phyloP scores from a whole-genome alignment of 1,140 invertebrate genomes.

The Trialeurodes vaporariorum region DNA sequence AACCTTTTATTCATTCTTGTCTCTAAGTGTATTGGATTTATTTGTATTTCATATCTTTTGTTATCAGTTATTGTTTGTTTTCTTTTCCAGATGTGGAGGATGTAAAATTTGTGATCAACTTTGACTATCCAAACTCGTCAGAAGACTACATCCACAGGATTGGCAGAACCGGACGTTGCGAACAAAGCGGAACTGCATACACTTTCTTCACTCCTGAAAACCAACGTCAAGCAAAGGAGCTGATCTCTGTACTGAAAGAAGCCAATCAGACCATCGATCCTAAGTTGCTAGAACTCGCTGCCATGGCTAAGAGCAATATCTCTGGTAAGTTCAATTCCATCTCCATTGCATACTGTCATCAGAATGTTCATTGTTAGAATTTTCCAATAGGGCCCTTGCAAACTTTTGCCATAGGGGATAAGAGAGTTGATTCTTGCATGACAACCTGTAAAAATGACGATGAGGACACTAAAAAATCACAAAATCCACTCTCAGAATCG shows the following conservation, averaged over 20 bases:
- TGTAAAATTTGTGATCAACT: constrained; percentile 99
- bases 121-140: constrained; percentile 96
- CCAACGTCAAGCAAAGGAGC: constrained; percentile 80
- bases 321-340: neutral
- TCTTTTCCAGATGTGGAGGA: constrained; percentile 88
- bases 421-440: too few species aligned
- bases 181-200: constrained; percentile 94
- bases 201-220: constrained; percentile 95
- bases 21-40: too few species aligned
- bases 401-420: too few species aligned
- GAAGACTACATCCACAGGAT: constrained; percentile 99
- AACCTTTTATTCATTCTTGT: too few species aligned
- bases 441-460: too few species aligned
- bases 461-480: too few species aligned
- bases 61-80: neutral
- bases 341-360: too few species aligned
- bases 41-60: too few species aligned
- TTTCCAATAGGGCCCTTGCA: too few species aligned
- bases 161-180: constrained; percentile 88
- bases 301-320: constrained; percentile 8
- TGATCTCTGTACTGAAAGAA: constrained; percentile 84
- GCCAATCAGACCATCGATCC: constrained; percentile 86
- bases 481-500: too few species aligned
- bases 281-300: constrained; percentile 49
- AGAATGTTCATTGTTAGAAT: too few species aligned